Base-by-base conservation (phyloP, 2,797 vertebrate species). In the Coendou prehensilis region DNA sequence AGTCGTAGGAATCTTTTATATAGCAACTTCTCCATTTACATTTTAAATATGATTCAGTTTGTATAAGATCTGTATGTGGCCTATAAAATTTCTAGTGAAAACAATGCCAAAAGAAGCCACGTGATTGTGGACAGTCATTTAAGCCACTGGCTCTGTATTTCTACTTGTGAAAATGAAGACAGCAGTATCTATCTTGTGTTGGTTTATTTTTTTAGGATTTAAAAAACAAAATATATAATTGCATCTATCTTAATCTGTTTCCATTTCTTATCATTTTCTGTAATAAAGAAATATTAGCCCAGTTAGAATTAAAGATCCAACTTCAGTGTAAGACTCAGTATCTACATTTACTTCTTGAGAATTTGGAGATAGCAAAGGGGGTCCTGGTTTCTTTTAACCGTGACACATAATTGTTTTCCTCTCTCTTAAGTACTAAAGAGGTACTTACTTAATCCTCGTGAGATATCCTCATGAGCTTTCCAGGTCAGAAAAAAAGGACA, bases 61-160 rank as follows among this genome's bases (percentile, higher is more conserved):
- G 57, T 87, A 33, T 5, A 91, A 78, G 57, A 50, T 91, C 59
- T 95, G 23, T 33, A 30, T 33, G 22, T 14, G 13, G 5, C 59
- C 94, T 78, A 45, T 85, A 52, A 84, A 78, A 85, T 47, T 86
- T 69, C 37, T 69, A 9, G 84, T 95, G 73, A 92, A 96, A 95
- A 78, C 28, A 57, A 86, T 56, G 9, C n/a, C 79, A n/a, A 59
- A 78, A 76, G 52, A 28, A 84, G 26, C 22, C 41, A 33, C 50
- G 57, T 37, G 59, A 57, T 47, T 54, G 5, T 28, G 8, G 76
- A 64, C 7, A 41, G 41, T 54, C 92, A 54, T 64, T 96, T 69
- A 76, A 87, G 41, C 3, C 7, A 37, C 10, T 47, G 4, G 17
- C 2, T 87, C 80, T 84, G 50, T 91, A 71, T 90, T 76, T 56